Evolutionary conservation across 92 coral and sea anemone species (phyloP), one percentile per base, ranked within the genome.

Genomic region (Palythoa grandiflora): DNA sequence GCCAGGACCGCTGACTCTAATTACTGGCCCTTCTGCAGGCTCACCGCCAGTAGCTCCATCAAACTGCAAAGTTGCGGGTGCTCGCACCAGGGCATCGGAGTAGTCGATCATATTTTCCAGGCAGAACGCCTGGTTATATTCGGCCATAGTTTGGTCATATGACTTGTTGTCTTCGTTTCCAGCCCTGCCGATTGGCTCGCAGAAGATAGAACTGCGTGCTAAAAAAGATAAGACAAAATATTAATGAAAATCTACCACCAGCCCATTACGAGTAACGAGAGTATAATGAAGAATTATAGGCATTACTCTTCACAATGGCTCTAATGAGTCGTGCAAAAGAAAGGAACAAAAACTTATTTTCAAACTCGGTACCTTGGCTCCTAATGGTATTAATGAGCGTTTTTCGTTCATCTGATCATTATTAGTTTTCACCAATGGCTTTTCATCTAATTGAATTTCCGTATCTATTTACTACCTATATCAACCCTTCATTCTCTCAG

Each of bases 171-270:
- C 93, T 80, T 86, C 90, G 40, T 89, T 70, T 36, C 16, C 71
- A 36, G 86, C 92, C 88, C 92, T 87, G 94, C 94, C 92, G 89
- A 95, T 91, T 84, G 98, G 98, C 55, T 95, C 93, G 72, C 98
- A 95, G 61, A 91, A 88, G 68, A 93, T 76, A 37, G 92, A 87
- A 78, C 85, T 79, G 39, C 95, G 96, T 93, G 87, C 54, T 44
- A 20, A 77, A 14, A 16, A 68, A 87, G 1, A 35, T 36, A 70
- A 38, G 16, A 38, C 3, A 1, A 35, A 70, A 9, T 38, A 15
- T 11, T 17, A 70, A 4, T 16, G 7, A 65, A 14, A 21, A n/a
- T 1, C 9, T 28, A 28, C 28, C 28, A 28, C 28, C 0, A 28
- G 28, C 0, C 28, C 28, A 0, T 28, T 28, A 28, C n/a, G n/a